phyloP scores from a whole-genome alignment of 2,113 vertebrate species.

The Echinops telfairi region DNA sequence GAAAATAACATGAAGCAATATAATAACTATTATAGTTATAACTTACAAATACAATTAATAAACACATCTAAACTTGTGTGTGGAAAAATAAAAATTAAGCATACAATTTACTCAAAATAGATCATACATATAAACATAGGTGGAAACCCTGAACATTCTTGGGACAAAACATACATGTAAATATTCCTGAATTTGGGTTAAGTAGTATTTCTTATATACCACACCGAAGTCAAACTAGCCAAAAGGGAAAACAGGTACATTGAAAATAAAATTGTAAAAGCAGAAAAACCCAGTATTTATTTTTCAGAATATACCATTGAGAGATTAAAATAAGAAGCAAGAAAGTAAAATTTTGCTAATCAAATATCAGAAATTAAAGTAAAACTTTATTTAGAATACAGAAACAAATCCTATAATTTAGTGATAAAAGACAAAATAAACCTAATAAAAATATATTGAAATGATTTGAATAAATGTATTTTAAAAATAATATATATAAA shows the following conservation, averaged over 20 bases:
- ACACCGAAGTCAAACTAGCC: neutral
- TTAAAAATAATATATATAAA: neutral
- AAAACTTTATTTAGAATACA: neutral
- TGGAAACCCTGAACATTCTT: neutral
- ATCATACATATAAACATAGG: neutral
- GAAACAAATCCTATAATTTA: neutral
- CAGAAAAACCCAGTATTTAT: neutral
- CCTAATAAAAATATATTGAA: neutral
- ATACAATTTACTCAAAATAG: neutral
- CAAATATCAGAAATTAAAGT: neutral
- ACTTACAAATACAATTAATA: no score
- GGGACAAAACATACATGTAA: no score
- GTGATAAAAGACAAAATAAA: neutral
- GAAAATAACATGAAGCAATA: neutral
- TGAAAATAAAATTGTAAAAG: neutral
- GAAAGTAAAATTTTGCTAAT: neutral
- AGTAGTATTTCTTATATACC: neutral
- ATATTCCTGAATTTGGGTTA: neutral
- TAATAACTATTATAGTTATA: no score
- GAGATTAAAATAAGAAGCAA: neutral
- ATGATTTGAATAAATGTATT: neutral
- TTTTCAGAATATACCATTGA: neutral
- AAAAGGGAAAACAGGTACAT: neutral
- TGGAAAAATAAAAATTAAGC: neutral
- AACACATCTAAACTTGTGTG: no score